Conservation (phyloP, 2,888 invertebrate genomes). For the Thyatira batis region DNA sequence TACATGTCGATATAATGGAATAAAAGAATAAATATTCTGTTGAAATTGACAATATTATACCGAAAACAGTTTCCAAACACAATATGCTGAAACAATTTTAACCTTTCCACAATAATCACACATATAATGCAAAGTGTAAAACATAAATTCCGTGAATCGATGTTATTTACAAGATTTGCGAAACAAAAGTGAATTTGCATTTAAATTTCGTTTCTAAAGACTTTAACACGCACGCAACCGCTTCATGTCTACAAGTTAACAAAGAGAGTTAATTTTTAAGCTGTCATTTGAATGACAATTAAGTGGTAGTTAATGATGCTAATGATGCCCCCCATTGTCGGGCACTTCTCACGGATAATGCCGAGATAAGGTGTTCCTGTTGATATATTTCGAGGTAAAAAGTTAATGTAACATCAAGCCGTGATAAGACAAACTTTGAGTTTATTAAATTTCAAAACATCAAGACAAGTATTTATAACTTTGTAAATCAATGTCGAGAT, state of each 20-base stretch:
- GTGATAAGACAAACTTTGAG: no score
- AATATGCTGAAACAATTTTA: not conserved
- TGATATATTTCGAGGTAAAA: constrained; percentile 7
- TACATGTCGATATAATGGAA: not conserved
- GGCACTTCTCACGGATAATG: constrained; percentile 51
- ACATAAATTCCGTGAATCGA: constrained; percentile 10
- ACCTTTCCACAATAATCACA: not conserved
- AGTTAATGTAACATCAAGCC: no score
- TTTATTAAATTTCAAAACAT: no score
- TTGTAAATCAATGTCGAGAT: no score
- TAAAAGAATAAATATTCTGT: not conserved
- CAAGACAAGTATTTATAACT: no score
- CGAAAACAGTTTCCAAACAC: not conserved
- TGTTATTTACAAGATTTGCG: constrained; percentile 16
- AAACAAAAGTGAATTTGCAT: constrained; percentile 26
- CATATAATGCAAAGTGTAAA: constrained; percentile 7
- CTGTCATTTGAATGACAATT: constrained; percentile 51
- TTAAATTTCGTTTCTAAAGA: constrained; percentile 14
- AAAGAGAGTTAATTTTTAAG: constrained; percentile 47
- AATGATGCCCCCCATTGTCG: constrained; percentile 54
- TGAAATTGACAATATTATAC: not conserved
- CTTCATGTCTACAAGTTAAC: constrained; percentile 13
- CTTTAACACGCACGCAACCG: not conserved
- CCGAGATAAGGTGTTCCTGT: constrained; percentile 29
- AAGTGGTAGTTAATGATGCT: constrained; percentile 38